Percentiles rank a stretch among this genome's conserved stretches.
Evolutionary conservation across 1,140 invertebrate species (phyloP).

Genomic region (Panagrolaimus sp.): DNA sequence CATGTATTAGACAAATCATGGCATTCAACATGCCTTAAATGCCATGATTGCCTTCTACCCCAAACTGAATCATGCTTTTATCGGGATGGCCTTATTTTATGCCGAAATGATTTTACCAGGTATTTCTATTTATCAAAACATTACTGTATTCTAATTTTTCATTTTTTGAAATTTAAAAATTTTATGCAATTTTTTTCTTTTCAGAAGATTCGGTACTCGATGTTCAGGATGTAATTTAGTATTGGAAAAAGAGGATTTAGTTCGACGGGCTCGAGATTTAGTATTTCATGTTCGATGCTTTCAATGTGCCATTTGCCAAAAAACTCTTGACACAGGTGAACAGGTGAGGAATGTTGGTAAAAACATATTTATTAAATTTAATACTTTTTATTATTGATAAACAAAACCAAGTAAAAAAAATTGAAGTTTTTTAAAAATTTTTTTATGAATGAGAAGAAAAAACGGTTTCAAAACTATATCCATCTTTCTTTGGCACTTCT

Average conservation of each 20-base stretch:
- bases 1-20: conserved; percentile 88
- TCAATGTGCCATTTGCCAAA: conserved; percentile 89
- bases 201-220: conserved; percentile 90
- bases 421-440: background rate
- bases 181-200: conserved; percentile 57
- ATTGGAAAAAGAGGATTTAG: conserved; percentile 88
- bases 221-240: conserved; percentile 89
- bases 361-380: background rate
- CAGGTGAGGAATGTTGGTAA: conserved; percentile 67
- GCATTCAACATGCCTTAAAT: conserved; percentile 90
- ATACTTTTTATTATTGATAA: background rate
- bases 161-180: too few species aligned
- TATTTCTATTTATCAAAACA: too few species aligned
- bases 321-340: conserved; percentile 90
- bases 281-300: conserved; percentile 98
- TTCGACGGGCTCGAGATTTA: conserved; percentile 86
- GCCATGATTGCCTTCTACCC: conserved; percentile 82
- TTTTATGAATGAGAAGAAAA: background rate
- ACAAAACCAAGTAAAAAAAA: too few species aligned
- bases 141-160: background rate
- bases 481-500: background rate
- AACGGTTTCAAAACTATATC: background rate
- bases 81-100: conserved; percentile 86
- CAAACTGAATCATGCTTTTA: conserved; percentile 92
- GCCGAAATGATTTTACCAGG: conserved; percentile 98